phyloP scores from a whole-genome alignment of 2,797 vertebrate genomes.

The Catostomus latipinnis region DNA sequence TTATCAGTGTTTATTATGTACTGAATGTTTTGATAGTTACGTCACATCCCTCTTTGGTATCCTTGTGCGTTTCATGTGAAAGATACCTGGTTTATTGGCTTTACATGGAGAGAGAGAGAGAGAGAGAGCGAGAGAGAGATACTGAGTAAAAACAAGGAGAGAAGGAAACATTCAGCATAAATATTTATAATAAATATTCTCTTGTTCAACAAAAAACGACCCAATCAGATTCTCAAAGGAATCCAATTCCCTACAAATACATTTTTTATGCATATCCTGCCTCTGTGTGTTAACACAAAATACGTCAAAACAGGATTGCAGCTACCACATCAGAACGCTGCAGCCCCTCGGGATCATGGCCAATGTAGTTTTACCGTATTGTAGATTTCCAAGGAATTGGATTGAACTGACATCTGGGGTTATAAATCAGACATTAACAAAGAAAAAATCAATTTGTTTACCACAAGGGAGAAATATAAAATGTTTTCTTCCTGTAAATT shows the following conservation, averaged over 20 bases:
- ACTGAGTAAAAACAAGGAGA: not conserved
- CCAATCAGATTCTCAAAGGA: slow-evolving; percentile 38
- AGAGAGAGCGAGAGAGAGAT: not conserved
- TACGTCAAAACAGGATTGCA: slow-evolving; percentile 45
- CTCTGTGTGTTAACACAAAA: slow-evolving; percentile 38
- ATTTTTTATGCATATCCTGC: slow-evolving; percentile 40
- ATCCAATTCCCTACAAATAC: slow-evolving; percentile 48
- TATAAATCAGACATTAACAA: slow-evolving; percentile 47
- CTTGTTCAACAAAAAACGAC: slow-evolving; percentile 22
- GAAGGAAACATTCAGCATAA: slow-evolving; percentile 39
- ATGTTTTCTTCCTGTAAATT: slow-evolving; percentile 18
- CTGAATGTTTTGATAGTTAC: no score
- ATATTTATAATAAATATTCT: slow-evolving; percentile 42
- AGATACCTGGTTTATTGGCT: no score
- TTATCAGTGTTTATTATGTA: no score
- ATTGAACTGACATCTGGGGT: slow-evolving; percentile 34
- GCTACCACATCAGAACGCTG: not conserved
- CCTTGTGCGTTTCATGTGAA: no score
- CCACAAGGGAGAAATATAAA: slow-evolving; percentile 33
- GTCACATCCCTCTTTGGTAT: no score
- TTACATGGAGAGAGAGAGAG: not conserved
- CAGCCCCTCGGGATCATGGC: slow-evolving; percentile 6
- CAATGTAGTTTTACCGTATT: slow-evolving; percentile 4
- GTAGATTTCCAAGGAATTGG: slow-evolving; percentile 40
- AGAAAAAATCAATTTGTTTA: slow-evolving; percentile 55